These are phyloP conservation scores for Mus spicilegus DNA, from an alignment of 2,113 vertebrate genomes.

Conservation along the genomic window DNA sequence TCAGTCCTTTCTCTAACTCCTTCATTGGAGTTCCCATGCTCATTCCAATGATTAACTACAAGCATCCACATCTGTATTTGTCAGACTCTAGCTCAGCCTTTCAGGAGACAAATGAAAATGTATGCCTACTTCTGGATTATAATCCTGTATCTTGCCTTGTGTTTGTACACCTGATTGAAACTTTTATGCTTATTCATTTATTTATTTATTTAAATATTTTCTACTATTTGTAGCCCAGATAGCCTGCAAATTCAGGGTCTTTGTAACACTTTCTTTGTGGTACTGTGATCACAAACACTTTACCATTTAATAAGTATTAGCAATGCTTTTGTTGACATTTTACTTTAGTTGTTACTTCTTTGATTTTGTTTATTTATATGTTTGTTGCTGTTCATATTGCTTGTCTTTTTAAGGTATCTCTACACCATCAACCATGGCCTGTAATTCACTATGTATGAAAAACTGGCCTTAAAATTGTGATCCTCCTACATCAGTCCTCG, in stretches of 20 bases:
- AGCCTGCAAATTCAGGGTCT: neutral
- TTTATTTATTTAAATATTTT: neutral
- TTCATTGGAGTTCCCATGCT: too few relatives aligned
- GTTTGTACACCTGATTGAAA: neutral
- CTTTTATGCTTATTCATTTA: neutral
- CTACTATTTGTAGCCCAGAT: neutral
- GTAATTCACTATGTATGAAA: neutral
- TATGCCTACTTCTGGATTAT: neutral
- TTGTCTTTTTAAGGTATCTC: neutral
- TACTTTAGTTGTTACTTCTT: neutral
- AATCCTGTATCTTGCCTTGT: neutral
- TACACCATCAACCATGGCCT: neutral
- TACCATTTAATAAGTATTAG: neutral
- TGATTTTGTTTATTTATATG: neutral
- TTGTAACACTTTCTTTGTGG: neutral
- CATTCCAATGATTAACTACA: too few relatives aligned
- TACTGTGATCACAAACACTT: neutral
- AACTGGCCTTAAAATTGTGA: neutral
- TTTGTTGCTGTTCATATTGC: neutral
- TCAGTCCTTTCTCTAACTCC: too few relatives aligned
- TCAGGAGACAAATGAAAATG: neutral
- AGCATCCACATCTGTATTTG: too few relatives aligned
- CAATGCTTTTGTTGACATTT: neutral
- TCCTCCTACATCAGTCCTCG: neutral
- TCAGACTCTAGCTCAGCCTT: too few relatives aligned